Conservation (phyloP, 2,888 invertebrate genomes). For the Epiblema foenella region DNA sequence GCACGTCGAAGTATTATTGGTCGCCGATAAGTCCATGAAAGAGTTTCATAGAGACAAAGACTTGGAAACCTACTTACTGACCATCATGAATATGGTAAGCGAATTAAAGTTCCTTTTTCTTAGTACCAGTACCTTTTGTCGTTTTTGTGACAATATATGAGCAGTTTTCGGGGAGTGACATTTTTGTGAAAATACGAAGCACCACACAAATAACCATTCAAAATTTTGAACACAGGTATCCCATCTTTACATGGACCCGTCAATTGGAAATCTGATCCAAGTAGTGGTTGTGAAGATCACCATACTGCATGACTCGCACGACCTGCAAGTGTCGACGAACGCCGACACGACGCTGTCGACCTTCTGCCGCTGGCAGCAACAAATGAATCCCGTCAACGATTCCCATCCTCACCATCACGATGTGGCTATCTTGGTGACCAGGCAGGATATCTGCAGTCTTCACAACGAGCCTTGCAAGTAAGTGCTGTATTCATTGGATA, state of each 20-base stretch:
- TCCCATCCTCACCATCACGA: slow-evolving; percentile 95
- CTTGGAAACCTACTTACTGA: slow-evolving; percentile 93
- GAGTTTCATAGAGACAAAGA: slow-evolving; percentile 93
- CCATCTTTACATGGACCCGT: slow-evolving; percentile 93
- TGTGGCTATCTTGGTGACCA: slow-evolving; percentile 94
- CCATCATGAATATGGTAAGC: slow-evolving; percentile 96
- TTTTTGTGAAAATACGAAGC: background rate
- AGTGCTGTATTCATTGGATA: background rate
- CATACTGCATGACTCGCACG: slow-evolving; percentile 88
- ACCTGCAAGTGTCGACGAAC: slow-evolving; percentile 90
- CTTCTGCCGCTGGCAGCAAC: slow-evolving; percentile 94
- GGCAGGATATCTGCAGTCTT: slow-evolving; percentile 89
- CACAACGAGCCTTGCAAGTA: slow-evolving; percentile 84
- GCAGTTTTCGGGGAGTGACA: background rate
- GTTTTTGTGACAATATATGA: background rate
- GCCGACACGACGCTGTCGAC: slow-evolving; percentile 93
- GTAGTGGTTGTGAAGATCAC: slow-evolving; percentile 95
- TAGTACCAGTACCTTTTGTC: background rate
- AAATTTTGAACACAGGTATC: slow-evolving; percentile 82
- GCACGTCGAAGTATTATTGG: slow-evolving; percentile 94
- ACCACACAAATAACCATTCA: background rate
- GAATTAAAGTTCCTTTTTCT: background rate
- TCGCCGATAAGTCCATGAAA: slow-evolving; percentile 95
- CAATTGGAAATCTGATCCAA: slow-evolving; percentile 95
- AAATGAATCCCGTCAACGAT: slow-evolving; percentile 90